Evolutionary conservation across 1,140 invertebrate species (phyloP).

Genomic region (Nasonia vitripennis): DNA sequence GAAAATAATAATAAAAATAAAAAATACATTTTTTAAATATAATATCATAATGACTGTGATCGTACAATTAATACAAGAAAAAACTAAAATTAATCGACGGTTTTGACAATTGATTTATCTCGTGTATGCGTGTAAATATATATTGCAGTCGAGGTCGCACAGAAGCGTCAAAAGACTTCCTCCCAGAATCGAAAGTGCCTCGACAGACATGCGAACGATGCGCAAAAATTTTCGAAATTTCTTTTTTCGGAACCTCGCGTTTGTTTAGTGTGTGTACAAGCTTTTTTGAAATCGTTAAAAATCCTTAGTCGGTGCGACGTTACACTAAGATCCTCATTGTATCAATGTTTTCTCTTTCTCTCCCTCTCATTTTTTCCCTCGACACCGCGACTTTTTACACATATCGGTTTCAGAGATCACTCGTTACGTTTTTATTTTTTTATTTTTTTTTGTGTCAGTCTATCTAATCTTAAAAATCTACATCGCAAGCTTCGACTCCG

Average conservation of each 20-base stretch:
- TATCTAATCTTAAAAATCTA: conserved; percentile 60
- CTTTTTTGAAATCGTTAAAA: conserved; percentile 2
- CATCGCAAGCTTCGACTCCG: conserved; percentile 57
- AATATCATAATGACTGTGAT: conserved; percentile 43
- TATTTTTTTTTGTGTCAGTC: conserved; percentile 55
- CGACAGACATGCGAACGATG: not conserved
- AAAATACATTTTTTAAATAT: conserved; percentile 39
- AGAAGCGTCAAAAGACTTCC: not conserved
- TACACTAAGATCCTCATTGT: conserved; percentile 16
- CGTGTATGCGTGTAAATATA: not conserved
- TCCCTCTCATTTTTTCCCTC: conserved; percentile 14
- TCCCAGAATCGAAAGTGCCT: conserved; percentile 51
- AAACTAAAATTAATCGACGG: conserved; percentile 26
- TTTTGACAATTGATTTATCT: conserved; percentile 7
- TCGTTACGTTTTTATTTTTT: conserved; percentile 57
- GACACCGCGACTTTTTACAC: conserved; percentile 53
- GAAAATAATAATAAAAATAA: conserved; percentile 17
- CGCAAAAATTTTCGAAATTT: not conserved
- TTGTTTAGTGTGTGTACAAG: not conserved
- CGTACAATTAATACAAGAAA: conserved; percentile 18
- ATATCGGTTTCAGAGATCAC: conserved; percentile 62
- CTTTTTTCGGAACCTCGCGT: conserved; percentile 25
- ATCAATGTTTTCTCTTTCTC: conserved; percentile 36
- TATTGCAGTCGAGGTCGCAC: conserved; percentile 14
- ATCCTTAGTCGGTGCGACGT: conserved; percentile 13